Percentiles rank a stretch among this genome's conserved stretches.
phyloP scores from a whole-genome alignment of 2,797 vertebrate genomes.

The Cossypha dichroa region DNA sequence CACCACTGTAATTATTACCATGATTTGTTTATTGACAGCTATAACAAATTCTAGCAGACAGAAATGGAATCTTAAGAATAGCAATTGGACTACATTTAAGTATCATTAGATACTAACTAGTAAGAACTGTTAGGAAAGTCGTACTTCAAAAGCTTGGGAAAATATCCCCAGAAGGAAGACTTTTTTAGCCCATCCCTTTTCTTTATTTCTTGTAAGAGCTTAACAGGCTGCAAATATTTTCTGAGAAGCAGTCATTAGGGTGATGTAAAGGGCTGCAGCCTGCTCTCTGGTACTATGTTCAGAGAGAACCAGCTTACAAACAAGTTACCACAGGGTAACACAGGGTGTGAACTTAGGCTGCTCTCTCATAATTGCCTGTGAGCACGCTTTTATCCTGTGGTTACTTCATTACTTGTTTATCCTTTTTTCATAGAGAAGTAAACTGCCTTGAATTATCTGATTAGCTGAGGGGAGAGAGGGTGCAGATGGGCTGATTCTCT shows the following conservation, averaged over 20 bases:
- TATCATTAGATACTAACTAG: conserved; percentile 49
- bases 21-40: conserved; percentile 63
- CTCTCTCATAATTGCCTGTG: background rate
- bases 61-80: conserved; percentile 50
- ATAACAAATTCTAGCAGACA: conserved; percentile 62
- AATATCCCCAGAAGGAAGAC: conserved; percentile 51
- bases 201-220: conserved; percentile 30
- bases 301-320: background rate
- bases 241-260: background rate
- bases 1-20: conserved; percentile 56
- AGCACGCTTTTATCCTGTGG: background rate
- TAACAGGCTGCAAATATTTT: conserved; percentile 45
- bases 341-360: background rate
- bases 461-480: background rate
- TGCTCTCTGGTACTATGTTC: background rate
- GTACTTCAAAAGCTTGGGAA: conserved; percentile 51
- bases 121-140: conserved; percentile 35
- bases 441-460: background rate
- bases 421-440: background rate
- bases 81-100: conserved; percentile 56
- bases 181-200: conserved; percentile 11
- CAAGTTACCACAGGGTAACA: background rate
- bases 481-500: background rate
- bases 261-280: background rate
- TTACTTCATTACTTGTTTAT: background rate